Conservation (phyloP, 2,113 vertebrate species). For the Tachysurus vachellii region DNA sequence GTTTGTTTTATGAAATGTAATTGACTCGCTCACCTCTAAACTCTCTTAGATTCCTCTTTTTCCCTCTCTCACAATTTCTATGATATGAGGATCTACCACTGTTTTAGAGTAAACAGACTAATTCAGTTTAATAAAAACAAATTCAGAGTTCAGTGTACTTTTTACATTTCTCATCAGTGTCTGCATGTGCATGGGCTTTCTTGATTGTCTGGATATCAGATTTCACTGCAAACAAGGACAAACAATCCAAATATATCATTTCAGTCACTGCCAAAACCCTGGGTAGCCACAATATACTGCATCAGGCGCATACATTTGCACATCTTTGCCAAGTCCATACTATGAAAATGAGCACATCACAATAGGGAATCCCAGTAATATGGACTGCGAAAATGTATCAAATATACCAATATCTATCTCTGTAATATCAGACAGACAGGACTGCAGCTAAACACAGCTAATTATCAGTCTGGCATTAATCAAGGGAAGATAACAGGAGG, state of each 20-base stretch:
- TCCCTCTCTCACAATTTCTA: not conserved
- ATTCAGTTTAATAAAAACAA: not conserved
- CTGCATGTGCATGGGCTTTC: not conserved
- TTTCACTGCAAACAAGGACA: conserved; percentile 80
- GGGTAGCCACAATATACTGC: conserved; percentile 24
- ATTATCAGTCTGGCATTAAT: conserved; percentile 50
- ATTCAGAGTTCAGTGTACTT: not conserved
- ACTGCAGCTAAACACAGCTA: conserved; percentile 43
- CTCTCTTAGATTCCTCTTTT: not conserved
- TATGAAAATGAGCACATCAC: conserved; percentile 18
- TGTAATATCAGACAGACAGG: conserved; percentile 46
- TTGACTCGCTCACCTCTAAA: not conserved
- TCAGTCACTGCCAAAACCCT: conserved; percentile 72
- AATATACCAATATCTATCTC: conserved; percentile 16
- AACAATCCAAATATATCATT: conserved; percentile 78
- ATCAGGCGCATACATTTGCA: not conserved
- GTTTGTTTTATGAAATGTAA: not conserved
- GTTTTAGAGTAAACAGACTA: not conserved
- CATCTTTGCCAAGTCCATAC: conserved; percentile 15
- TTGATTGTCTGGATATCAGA: conserved; percentile 56
- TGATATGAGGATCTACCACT: too few relatives aligned
- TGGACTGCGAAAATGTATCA: conserved; percentile 22
- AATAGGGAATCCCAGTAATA: conserved; percentile 29
- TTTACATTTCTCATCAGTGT: not conserved
- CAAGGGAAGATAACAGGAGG: conserved; percentile 36